Evolutionary conservation across 2,113 vertebrate species (phyloP).

Genomic region (Petroica traversi): DNA sequence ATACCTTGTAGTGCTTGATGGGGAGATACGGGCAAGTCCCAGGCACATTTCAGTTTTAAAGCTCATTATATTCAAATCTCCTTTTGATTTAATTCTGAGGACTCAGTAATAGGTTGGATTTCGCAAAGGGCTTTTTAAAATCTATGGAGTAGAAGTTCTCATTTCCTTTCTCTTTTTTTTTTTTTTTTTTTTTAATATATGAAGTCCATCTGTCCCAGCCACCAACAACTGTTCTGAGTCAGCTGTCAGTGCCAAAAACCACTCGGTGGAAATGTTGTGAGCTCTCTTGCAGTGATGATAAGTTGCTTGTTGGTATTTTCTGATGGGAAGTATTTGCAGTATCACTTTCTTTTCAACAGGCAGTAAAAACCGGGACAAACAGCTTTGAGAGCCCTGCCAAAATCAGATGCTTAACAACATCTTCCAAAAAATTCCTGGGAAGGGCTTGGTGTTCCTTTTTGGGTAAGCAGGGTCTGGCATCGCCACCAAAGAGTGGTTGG

Average conservation of each 20-base stretch:
- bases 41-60: background rate
- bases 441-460: constrained; percentile 47
- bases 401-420: background rate
- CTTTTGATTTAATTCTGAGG: background rate
- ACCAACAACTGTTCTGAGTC: constrained; percentile 48
- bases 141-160: background rate
- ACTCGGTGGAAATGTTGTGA: background rate
- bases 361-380: background rate
- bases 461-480: constrained; percentile 26
- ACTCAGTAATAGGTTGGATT: background rate
- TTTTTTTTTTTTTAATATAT: background rate
- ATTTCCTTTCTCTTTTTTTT: background rate
- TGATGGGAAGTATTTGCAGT: constrained; percentile 22
- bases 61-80: background rate
- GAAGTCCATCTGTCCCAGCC: constrained; percentile 59
- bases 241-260: constrained; percentile 64
- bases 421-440: constrained; percentile 49
- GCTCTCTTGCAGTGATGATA: background rate
- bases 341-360: constrained; percentile 1
- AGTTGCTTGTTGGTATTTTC: background rate
- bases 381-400: background rate
- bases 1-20: background rate
- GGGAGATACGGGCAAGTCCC: background rate
- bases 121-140: background rate
- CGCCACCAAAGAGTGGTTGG: background rate